These are phyloP conservation scores for Zele albiditarsus DNA, from an alignment of 2,888 invertebrate species.

Conservation along the genomic window DNA sequence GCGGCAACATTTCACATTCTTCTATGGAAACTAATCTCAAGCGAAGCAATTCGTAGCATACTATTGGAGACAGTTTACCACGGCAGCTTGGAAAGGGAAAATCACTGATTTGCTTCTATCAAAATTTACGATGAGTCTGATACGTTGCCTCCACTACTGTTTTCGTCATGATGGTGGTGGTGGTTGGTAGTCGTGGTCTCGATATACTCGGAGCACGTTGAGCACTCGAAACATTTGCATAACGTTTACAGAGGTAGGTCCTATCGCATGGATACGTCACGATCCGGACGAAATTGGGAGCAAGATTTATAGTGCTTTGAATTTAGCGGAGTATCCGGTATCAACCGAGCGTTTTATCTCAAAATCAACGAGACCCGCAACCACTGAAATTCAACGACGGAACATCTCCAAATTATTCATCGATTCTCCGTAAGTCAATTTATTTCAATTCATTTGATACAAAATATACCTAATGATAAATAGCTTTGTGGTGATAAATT, in stretches of 20 bases:
- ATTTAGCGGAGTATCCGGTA: slow-evolving; percentile 42
- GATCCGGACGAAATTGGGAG: slow-evolving; percentile 59
- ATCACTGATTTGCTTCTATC: slow-evolving; percentile 43
- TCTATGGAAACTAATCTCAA: slow-evolving; percentile 1
- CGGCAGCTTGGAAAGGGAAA: slow-evolving; percentile 39
- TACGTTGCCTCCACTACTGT: slow-evolving; percentile 28
- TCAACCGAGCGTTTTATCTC: slow-evolving; percentile 30
- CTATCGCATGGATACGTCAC: slow-evolving; percentile 57
- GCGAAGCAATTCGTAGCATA: neutral
- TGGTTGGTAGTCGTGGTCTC: slow-evolving; percentile 1
- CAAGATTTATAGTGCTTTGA: slow-evolving; percentile 61
- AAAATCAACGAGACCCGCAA: slow-evolving; percentile 21
- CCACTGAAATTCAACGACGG: slow-evolving; percentile 32
- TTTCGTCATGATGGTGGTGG: slow-evolving; percentile 16
- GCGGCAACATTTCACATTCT: slow-evolving; percentile 1
- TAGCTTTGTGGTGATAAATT: too few species aligned
- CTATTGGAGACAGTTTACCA: neutral
- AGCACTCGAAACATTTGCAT: slow-evolving; percentile 55
- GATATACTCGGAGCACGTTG: slow-evolving; percentile 41
- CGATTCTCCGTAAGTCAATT: slow-evolving; percentile 5
- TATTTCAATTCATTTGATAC: slow-evolving; percentile 2
- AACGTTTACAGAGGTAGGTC: slow-evolving; percentile 57
- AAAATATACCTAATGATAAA: neutral
- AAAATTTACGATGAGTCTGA: slow-evolving; percentile 50
- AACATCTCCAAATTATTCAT: slow-evolving; percentile 47